Evolutionary conservation across 92 coral and sea anemone genomes (phyloP).

Genomic region (Actinostola sp.): DNA sequence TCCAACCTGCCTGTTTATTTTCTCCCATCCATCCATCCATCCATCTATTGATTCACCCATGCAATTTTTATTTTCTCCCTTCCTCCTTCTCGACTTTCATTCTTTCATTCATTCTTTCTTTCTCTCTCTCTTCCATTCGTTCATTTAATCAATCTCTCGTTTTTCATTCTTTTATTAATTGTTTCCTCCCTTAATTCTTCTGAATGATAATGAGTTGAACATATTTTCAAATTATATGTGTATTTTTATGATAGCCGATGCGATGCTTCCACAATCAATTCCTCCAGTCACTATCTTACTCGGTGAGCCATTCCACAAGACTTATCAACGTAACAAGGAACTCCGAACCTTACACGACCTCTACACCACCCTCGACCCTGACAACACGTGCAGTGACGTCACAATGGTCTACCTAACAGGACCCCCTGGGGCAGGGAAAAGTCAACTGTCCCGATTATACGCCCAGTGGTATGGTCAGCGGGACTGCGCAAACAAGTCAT

Average conservation of each 20-base stretch:
- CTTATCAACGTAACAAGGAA: constrained; percentile 69
- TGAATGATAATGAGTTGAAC: background rate
- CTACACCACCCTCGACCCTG: constrained; percentile 33
- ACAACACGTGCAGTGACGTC: constrained; percentile 42
- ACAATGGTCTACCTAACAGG: constrained; percentile 78
- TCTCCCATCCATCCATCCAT: too few species aligned
- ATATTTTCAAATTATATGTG: background rate
- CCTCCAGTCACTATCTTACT: constrained; percentile 66
- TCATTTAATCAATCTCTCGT: background rate
- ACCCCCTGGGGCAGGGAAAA: constrained; percentile 95
- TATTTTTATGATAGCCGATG: background rate
- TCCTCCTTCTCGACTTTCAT: background rate
- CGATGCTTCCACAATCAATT: background rate
- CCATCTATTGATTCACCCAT: too few species aligned
- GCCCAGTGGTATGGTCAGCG: constrained; percentile 62
- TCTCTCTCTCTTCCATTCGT: background rate
- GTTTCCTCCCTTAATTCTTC: background rate
- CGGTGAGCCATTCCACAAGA: constrained; percentile 78
- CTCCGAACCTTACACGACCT: constrained; percentile 45
- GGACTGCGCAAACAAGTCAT: background rate
- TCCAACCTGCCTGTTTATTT: too few species aligned
- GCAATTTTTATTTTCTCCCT: background rate
- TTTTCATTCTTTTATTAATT: background rate
- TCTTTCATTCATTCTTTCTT: background rate
- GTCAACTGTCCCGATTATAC: constrained; percentile 78